A percentile compares a stretch with the other conserved stretches of the same genome.
Conservation (phyloP, 2,888 invertebrate genomes). For the Drosophila peninsularis region DNA sequence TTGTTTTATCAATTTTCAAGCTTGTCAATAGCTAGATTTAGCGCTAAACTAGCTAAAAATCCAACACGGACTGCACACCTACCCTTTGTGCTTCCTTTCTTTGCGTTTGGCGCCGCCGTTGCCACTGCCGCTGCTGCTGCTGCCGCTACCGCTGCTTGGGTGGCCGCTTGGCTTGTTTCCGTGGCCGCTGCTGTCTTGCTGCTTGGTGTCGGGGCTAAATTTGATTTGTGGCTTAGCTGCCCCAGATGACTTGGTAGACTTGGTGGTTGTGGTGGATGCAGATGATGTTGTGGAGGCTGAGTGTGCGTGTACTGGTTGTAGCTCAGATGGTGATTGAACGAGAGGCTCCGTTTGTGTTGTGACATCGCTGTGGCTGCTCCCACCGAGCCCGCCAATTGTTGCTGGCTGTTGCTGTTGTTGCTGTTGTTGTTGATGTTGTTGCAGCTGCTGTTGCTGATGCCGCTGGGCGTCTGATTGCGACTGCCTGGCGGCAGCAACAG, state of each 20-base stretch:
- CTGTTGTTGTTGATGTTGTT: conserved; percentile 67
- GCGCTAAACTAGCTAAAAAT: not conserved
- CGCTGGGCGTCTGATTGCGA: conserved; percentile 60
- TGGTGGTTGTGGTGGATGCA: conserved; percentile 85
- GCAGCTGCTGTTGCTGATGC: conserved; percentile 57
- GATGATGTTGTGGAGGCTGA: conserved; percentile 86
- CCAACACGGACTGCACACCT: conserved; percentile 18
- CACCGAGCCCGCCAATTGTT: conserved; percentile 48
- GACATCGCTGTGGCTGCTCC: conserved; percentile 82
- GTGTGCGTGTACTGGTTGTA: conserved; percentile 87
- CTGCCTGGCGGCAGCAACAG: conserved; percentile 77
- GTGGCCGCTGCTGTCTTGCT: conserved; percentile 85
- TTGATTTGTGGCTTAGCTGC: conserved; percentile 84
- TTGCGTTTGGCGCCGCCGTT: conserved; percentile 86
- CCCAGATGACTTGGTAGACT: conserved; percentile 87
- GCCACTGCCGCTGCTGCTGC: conserved; percentile 63
- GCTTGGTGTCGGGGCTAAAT: conserved; percentile 85
- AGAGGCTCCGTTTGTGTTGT: conserved; percentile 89
- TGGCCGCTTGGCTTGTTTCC: conserved; percentile 85
- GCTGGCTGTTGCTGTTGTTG: conserved; percentile 49
- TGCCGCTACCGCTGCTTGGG: conserved; percentile 80
- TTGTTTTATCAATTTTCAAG: no score
- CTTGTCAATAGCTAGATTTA: not conserved
- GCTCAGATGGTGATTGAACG: conserved; percentile 89
- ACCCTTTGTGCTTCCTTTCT: conserved; percentile 87